Evolutionary conservation across 2,113 vertebrate species (phyloP).

Genomic region (Chiloscyllium plagiosum): DNA sequence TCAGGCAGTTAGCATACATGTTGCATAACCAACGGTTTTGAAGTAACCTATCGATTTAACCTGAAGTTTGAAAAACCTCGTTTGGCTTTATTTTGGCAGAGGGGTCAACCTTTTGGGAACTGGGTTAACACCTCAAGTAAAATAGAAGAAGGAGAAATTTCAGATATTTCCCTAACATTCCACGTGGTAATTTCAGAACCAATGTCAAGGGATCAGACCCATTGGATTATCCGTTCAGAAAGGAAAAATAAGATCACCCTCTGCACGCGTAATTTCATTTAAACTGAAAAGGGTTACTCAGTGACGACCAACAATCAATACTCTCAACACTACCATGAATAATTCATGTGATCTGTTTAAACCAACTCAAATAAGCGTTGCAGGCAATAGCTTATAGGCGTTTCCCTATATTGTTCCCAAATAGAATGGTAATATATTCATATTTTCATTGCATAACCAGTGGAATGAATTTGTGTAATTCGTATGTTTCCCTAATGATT

Average conservation of each 20-base stretch:
- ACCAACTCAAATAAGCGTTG: background rate
- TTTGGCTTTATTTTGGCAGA: background rate
- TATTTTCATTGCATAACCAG: background rate
- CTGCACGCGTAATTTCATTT: background rate
- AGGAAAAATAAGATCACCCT: background rate
- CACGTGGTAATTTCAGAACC: background rate
- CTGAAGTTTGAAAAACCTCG: background rate
- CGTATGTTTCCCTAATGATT: background rate
- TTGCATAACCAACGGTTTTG: background rate
- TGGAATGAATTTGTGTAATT: background rate
- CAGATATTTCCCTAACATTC: background rate
- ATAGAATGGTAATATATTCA: background rate
- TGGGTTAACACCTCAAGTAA: background rate
- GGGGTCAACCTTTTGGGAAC: background rate
- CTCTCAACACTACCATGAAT: background rate
- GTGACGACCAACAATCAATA: too few relatives aligned
- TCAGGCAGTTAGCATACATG: background rate
- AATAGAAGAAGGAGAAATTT: background rate
- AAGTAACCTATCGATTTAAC: background rate
- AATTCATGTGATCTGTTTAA: background rate
- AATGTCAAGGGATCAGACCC: background rate
- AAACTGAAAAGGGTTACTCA: background rate
- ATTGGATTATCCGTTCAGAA: background rate
- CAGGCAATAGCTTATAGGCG: background rate
- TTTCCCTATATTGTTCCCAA: background rate